phyloP scores from a whole-genome alignment of 2,113 vertebrate genomes.

The Accipiter virgatus region DNA sequence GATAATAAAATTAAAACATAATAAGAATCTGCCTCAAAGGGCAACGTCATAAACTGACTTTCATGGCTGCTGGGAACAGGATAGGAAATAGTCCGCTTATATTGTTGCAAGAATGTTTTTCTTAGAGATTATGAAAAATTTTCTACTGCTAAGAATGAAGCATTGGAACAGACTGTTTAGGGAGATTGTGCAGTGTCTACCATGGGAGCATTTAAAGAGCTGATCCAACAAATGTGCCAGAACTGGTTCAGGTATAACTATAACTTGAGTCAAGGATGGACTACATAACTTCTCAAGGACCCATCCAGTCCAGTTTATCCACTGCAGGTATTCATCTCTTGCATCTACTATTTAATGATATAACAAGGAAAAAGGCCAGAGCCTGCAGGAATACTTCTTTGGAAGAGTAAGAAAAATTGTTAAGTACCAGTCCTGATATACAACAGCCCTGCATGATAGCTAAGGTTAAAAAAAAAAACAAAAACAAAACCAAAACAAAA shows the following conservation, averaged over 20 bases:
- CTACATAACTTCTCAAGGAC: not conserved
- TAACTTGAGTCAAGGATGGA: not conserved
- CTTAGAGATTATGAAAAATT: not conserved
- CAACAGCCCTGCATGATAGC: not conserved
- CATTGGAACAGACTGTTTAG: not conserved
- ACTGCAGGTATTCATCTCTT: not conserved
- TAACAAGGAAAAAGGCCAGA: not conserved
- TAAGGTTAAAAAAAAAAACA: too few relatives aligned
- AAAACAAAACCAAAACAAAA: too few relatives aligned
- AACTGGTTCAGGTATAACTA: not conserved
- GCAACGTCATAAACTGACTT: not conserved
- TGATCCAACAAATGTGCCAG: not conserved
- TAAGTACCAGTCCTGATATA: not conserved
- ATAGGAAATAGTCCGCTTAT: not conserved
- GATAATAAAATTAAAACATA: not conserved
- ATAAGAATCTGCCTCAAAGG: not conserved
- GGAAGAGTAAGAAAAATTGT: not conserved
- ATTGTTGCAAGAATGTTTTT: not conserved
- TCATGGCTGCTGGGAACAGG: not conserved
- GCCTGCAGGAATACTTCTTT: not conserved
- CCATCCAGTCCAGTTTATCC: not conserved
- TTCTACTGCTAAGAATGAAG: not conserved
- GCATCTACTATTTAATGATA: not conserved
- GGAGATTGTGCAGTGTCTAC: not conserved
- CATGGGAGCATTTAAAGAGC: not conserved